phyloP scores from a whole-genome alignment of 2,888 invertebrate genomes.

The Idaea biselata region DNA sequence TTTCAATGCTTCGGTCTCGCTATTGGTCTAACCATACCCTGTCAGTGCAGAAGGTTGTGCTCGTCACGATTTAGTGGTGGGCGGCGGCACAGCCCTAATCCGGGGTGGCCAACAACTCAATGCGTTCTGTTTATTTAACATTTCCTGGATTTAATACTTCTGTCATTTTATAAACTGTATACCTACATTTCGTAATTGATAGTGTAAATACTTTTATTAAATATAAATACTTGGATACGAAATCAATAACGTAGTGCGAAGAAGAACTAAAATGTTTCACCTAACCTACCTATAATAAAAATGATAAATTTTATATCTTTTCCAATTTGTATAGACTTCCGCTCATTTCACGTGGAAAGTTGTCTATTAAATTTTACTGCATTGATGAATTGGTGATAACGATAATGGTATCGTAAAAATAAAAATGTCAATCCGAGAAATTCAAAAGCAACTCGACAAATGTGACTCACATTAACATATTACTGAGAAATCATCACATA shows the following conservation, averaged over 20 bases:
- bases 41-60: conserved; percentile 59
- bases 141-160: conserved; percentile 59
- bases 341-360: neutral
- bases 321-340: neutral
- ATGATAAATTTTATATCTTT: conserved; percentile 1
- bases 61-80: conserved; percentile 62
- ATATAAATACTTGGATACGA: neutral
- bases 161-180: conserved; percentile 16
- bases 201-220: neutral
- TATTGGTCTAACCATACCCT: conserved; percentile 10
- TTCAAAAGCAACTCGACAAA: conserved; percentile 17
- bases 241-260: neutral
- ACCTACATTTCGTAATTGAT: neutral
- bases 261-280: neutral
- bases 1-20: neutral
- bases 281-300: neutral
- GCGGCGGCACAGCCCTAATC: conserved; percentile 49
- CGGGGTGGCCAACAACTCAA: conserved; percentile 72
- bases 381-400: conserved; percentile 2
- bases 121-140: conserved; percentile 64
- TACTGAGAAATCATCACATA: conserved; percentile 22
- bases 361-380: neutral
- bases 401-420: conserved; percentile 2
- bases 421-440: conserved; percentile 21
- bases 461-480: conserved; percentile 20